Evolutionary conservation across 2,113 vertebrate genomes (phyloP).

Genomic region (Sorex araneus): DNA sequence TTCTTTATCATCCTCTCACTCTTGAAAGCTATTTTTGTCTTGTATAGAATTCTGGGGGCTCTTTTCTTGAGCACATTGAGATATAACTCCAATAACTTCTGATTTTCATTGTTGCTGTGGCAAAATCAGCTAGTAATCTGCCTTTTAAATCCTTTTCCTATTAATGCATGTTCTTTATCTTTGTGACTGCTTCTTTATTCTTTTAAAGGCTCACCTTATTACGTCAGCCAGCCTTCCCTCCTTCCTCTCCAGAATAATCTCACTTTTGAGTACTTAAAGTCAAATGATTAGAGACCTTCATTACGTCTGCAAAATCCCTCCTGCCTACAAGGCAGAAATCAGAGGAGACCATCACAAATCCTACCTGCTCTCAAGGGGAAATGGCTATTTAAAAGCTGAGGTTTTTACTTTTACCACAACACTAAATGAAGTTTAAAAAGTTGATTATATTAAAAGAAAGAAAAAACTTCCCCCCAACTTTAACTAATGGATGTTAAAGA

Average conservation of each 20-base stretch:
- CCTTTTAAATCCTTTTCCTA: slow-evolving; percentile 16
- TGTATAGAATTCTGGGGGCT: neutral
- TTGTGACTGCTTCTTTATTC: neutral
- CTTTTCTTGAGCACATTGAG: neutral
- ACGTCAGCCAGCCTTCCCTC: neutral
- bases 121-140: neutral
- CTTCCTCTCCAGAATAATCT: neutral
- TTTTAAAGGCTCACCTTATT: slow-evolving; percentile 20
- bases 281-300: neutral
- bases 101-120: neutral
- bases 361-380: neutral
- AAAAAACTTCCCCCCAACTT: neutral
- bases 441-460: neutral
- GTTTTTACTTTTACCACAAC: neutral
- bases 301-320: neutral
- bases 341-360: neutral
- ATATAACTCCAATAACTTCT: slow-evolving; percentile 1
- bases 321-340: neutral
- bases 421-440: neutral
- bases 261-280: neutral
- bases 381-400: neutral
- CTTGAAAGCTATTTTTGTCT: slow-evolving; percentile 34
- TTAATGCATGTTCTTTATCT: neutral
- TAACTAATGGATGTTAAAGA: neutral
- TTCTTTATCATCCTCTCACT: slow-evolving; percentile 3